Evolutionary conservation across 1,140 invertebrate genomes (phyloP).

Genomic region (Chymomyza costata): DNA sequence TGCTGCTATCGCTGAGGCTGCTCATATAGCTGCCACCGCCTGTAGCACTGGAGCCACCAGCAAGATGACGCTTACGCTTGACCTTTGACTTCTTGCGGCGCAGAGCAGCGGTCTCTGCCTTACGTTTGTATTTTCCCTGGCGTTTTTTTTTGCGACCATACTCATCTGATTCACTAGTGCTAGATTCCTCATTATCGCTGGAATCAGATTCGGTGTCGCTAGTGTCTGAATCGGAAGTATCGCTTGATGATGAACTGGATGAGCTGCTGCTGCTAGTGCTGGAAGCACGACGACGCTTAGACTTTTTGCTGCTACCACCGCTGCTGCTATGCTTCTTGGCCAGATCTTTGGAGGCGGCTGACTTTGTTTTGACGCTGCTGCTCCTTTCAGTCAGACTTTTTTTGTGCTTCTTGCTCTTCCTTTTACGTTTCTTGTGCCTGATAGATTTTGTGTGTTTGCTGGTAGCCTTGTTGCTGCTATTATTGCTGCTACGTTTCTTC

Average conservation of each 20-base stretch:
- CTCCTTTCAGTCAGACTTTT: too few relatives aligned
- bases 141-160: conserved; percentile 69
- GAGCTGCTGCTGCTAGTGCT: conserved; percentile 17
- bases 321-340: conserved; percentile 28
- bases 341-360: conserved; percentile 22
- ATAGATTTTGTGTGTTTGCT: conserved; percentile 42
- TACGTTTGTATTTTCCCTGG: conserved; percentile 68
- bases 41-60: conserved; percentile 30
- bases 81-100: conserved; percentile 66
- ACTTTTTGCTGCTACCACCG: conserved; percentile 41
- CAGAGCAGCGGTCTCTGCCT: conserved; percentile 53
- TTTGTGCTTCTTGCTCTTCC: conserved; percentile 43
- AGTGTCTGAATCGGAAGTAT: conserved; percentile 16
- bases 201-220: conserved; percentile 59
- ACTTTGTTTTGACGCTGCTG: conserved; percentile 13
- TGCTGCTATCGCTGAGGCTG: conserved; percentile 66
- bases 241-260: conserved; percentile 22
- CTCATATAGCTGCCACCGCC: conserved; percentile 55
- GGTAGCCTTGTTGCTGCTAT: conserved; percentile 24
- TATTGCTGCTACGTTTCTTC: conserved; percentile 14
- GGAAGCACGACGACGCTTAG: conserved; percentile 47
- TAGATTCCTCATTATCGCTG: conserved; percentile 69
- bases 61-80: conserved; percentile 60
- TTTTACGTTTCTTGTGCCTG: conserved; percentile 56
- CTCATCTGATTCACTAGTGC: conserved; percentile 67